A percentile compares a stretch with the other conserved stretches of the same genome.
These are phyloP conservation scores for Bhutanitis thaidina DNA, from an alignment of 2,888 invertebrate species.

Conservation along the genomic window DNA sequence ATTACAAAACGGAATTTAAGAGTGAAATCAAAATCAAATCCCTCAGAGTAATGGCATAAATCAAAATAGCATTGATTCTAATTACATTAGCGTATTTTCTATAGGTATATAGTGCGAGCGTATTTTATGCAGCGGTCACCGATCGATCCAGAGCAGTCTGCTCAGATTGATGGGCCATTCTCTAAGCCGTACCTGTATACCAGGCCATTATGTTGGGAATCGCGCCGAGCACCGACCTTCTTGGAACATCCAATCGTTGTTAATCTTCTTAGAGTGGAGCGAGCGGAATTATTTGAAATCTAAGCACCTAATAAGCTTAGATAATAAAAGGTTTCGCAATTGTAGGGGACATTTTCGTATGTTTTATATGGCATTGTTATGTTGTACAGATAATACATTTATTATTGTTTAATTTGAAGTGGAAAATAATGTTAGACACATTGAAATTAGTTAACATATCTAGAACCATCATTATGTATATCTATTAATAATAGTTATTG, in stretches of 20 bases:
- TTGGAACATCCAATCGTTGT: conserved; percentile 74
- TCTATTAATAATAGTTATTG: no score
- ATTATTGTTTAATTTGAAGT: no score
- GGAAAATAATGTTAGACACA: no score
- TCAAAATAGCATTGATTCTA: no score
- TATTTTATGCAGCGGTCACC: conserved; percentile 38
- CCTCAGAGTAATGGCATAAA: no score
- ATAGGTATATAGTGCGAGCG: conserved; percentile 25
- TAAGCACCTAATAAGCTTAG: conserved; percentile 70
- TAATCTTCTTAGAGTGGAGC: conserved; percentile 74
- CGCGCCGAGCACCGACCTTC: conserved; percentile 54
- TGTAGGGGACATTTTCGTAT: conserved; percentile 30
- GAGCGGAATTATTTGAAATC: conserved; percentile 69
- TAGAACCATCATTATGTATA: no score
- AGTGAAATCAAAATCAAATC: no score
- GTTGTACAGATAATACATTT: neutral
- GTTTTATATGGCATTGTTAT: conserved; percentile 21
- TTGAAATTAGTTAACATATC: no score
- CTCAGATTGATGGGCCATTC: conserved; percentile 59
- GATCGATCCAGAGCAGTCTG: conserved; percentile 50
- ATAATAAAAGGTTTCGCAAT: conserved; percentile 69
- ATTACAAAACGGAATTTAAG: no score
- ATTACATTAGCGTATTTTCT: no score
- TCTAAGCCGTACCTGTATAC: conserved; percentile 52
- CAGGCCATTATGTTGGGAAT: conserved; percentile 53